Conservation (phyloP, 2,113 vertebrate species). For the Helogale parvula region DNA sequence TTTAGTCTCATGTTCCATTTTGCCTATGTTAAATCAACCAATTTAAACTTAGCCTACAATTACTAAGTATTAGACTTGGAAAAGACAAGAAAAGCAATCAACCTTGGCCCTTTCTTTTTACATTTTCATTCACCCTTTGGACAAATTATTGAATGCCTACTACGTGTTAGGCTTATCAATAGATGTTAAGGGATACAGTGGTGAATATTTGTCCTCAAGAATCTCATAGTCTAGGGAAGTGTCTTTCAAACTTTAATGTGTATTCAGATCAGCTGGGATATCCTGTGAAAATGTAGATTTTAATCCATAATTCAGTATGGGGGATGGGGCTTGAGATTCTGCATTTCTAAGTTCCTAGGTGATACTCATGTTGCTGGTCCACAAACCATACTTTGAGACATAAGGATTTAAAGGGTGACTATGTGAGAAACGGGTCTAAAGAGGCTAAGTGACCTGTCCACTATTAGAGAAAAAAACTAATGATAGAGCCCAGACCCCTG, state of each 20-base stretch:
- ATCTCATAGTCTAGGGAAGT: background rate
- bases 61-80: constrained; percentile 1
- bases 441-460: background rate
- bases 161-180: background rate
- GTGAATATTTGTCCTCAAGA: background rate
- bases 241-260: background rate
- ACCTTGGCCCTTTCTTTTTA: background rate
- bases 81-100: background rate
- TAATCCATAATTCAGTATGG: background rate
- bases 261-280: background rate
- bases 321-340: background rate
- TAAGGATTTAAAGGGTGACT: background rate
- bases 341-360: background rate
- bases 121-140: background rate
- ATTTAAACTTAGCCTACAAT: background rate
- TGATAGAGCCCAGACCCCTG: background rate
- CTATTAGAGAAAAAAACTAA: background rate
- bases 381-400: background rate
- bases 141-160: background rate
- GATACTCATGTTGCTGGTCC: background rate
- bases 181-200: background rate
- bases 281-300: background rate
- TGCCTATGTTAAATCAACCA: background rate
- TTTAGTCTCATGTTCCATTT: constrained; percentile 1
- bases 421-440: background rate